phyloP scores from a whole-genome alignment of 2,888 invertebrate genomes.

The Coelinius sp. region DNA sequence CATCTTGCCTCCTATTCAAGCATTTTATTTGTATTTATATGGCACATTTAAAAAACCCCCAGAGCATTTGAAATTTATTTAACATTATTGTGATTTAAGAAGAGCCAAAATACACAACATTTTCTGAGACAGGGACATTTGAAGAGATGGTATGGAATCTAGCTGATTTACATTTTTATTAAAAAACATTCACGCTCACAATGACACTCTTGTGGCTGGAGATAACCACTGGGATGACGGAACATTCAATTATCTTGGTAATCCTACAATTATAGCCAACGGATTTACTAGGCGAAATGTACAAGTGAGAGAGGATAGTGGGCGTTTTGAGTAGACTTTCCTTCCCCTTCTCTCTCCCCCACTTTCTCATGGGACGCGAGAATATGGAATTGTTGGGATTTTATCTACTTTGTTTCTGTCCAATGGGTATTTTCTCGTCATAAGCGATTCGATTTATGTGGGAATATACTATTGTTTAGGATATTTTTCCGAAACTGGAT shows the following conservation, averaged over 20 bases:
- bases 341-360: too few species aligned
- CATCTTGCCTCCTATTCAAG: background rate
- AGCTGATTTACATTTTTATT: conserved; percentile 56
- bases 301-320: background rate
- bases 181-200: conserved; percentile 54
- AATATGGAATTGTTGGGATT: conserved; percentile 28
- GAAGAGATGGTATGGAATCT: background rate
- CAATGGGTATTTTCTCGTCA: conserved; percentile 15
- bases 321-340: conserved; percentile 21
- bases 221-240: conserved; percentile 55
- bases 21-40: conserved; percentile 21
- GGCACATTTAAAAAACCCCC: background rate
- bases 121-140: background rate
- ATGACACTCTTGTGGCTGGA: conserved; percentile 42
- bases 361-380: conserved; percentile 24
- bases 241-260: conserved; percentile 79
- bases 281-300: conserved; percentile 53
- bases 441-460: background rate
- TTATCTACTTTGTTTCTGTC: background rate
- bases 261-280: conserved; percentile 76
- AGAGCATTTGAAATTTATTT: background rate
- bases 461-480: background rate
- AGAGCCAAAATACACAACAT: background rate
- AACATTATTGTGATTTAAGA: background rate
- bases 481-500: too few species aligned